Base-by-base conservation (phyloP, 2,113 vertebrate genomes). In the Pitta sordida region DNA sequence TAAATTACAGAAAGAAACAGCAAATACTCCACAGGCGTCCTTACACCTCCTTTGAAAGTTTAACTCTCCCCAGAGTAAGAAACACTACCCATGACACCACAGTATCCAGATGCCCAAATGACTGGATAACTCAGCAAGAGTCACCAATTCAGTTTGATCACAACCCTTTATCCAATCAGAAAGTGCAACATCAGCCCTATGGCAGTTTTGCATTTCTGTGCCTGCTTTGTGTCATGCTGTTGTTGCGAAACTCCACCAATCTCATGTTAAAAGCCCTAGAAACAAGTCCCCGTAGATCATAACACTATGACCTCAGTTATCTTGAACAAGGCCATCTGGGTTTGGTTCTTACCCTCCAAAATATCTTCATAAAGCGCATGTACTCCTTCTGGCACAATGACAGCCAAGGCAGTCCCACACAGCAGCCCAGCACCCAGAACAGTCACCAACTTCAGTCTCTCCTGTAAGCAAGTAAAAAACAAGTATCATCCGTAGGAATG, bases 371-470 rank as follows among this genome's bases (percentile, higher is more conserved):
- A 99, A 93, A 99, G 99, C 73, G 99, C 99, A 44, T 99, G 99
- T 71, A 99, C 99, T 78, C 99, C 99, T 97, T 99, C 99, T 12
- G 99, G 99, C 86, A 99, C 99, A 83, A 99, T 99, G 49, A 99
- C 99, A 34, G 99, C 99, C 77, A 99, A 97, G 2, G 99, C 99
- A 73, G 99, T 99, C 59, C 99, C 99, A 96, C 99, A 99, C 74
- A 99, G 98, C 75, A 99, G 98, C 34, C 99, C 99, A 36, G 99
- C 99, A 62, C 99, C 99, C 97, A 99, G 92, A 83, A 99, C 99
- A 2, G 99, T 99, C 96, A 99, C 98, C 97, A 99, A 83, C 95
- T 99, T 99, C 90, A 99, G 97, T 73, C 97, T 98, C 84, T 99
- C 99, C 99, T 99, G 93, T 73, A 96, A 96, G 26, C 43, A 96